A percentile compares a stretch with the other conserved stretches of the same genome.
Conservation (phyloP, 2,797 vertebrate species). For the Nannoperca australis region DNA sequence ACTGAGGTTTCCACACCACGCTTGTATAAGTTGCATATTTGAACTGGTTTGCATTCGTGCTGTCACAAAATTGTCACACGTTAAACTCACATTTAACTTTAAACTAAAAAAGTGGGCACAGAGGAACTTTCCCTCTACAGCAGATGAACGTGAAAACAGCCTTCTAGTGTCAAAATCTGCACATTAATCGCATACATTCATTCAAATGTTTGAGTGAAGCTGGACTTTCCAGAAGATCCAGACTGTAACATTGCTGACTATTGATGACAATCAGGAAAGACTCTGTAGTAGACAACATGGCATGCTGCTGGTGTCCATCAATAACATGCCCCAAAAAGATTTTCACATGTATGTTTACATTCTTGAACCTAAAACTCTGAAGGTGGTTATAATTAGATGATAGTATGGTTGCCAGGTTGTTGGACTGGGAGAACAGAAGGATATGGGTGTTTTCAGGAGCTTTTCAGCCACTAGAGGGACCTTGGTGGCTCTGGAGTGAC, state of each 20-base stretch:
- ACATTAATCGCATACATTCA: too few species aligned
- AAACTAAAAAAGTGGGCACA: too few species aligned
- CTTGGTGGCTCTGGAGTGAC: constrained; percentile 92
- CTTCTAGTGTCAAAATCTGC: too few species aligned
- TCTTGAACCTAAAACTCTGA: background rate
- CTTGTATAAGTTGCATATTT: background rate
- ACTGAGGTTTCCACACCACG: background rate
- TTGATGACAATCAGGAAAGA: background rate
- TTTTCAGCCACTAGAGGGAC: constrained; percentile 94
- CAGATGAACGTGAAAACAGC: too few species aligned
- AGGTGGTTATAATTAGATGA: background rate
- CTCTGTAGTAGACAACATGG: background rate
- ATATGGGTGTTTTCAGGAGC: constrained; percentile 94
- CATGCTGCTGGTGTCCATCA: background rate
- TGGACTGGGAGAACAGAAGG: constrained; percentile 76
- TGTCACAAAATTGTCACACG: too few species aligned
- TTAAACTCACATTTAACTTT: background rate
- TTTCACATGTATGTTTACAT: background rate
- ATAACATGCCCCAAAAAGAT: background rate
- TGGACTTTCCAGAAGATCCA: background rate
- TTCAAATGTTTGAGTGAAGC: background rate
- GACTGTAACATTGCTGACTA: background rate
- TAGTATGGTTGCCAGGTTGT: background rate
- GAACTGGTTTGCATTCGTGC: too few species aligned
- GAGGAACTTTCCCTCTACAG: too few species aligned